phyloP scores from a whole-genome alignment of 2,888 invertebrate species.

The Epistrophella euchroma region DNA sequence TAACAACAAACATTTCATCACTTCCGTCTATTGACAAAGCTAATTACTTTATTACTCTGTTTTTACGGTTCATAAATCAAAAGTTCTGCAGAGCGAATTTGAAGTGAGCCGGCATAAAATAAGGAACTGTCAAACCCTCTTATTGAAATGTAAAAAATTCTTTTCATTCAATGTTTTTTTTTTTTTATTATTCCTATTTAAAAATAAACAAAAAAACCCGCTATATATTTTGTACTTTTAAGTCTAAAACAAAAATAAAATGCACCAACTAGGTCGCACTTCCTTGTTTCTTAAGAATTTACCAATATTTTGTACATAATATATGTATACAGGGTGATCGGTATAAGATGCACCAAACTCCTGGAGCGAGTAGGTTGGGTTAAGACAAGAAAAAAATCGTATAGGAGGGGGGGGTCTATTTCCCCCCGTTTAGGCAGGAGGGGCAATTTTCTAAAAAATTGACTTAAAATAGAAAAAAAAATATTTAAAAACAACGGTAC shows the following conservation, averaged over 20 bases:
- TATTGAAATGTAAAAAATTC: constrained; percentile 65
- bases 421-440: no score
- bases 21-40: constrained; percentile 49
- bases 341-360: no score
- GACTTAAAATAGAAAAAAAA: no score
- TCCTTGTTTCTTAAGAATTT: no score
- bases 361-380: no score
- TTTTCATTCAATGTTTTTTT: constrained; percentile 42
- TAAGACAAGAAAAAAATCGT: no score
- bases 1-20: constrained; percentile 19
- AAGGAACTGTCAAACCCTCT: constrained; percentile 42
- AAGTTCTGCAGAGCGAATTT: constrained; percentile 21
- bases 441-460: no score
- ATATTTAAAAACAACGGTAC: no score
- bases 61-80: constrained; percentile 64
- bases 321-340: no score
- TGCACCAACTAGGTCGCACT: not conserved
- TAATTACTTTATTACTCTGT: constrained; percentile 61
- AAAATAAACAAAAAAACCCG: not conserved
- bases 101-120: not conserved
- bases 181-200: not conserved
- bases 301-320: no score
- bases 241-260: not conserved
- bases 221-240: not conserved
- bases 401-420: no score